A percentile compares a stretch with the other conserved stretches of the same genome.
Evolutionary conservation across 2,888 invertebrate species (phyloP).

Genomic region (Troglohyphantes excavatus): DNA sequence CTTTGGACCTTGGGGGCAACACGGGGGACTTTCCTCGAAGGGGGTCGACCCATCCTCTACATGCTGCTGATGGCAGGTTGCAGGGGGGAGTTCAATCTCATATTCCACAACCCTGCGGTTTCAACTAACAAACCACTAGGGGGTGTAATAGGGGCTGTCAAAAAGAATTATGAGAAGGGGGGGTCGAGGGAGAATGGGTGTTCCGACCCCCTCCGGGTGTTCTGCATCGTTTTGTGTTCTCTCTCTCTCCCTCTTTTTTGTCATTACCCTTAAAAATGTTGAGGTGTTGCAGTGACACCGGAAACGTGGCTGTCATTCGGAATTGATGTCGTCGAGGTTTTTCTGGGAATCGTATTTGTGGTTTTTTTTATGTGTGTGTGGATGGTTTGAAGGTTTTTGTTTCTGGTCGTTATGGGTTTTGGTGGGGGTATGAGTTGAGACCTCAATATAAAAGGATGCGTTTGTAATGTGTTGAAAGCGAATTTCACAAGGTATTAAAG

Average conservation of each 20-base stretch:
- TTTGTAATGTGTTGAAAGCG: too few species aligned
- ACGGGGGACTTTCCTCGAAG: slow-evolving; percentile 49
- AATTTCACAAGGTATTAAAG: too few species aligned
- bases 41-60: slow-evolving; percentile 2
- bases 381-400: not conserved
- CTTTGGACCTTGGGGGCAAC: slow-evolving; percentile 51
- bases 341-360: slow-evolving; percentile 22
- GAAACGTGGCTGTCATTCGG: slow-evolving; percentile 65
- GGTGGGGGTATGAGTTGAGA: too few species aligned
- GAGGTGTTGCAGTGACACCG: slow-evolving; percentile 63
- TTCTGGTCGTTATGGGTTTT: not conserved
- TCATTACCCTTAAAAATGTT: slow-evolving; percentile 64
- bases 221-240: slow-evolving; percentile 23
- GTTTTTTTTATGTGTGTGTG: not conserved
- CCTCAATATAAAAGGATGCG: too few species aligned
- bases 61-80: slow-evolving; percentile 71
- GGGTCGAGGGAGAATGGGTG: slow-evolving; percentile 62
- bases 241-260: slow-evolving; percentile 41
- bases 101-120: slow-evolving; percentile 77
- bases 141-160: slow-evolving; percentile 78
- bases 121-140: slow-evolving; percentile 78
- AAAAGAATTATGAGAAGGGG: slow-evolving; percentile 76
- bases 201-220: slow-evolving; percentile 41
- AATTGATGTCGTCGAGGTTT: slow-evolving; percentile 46
- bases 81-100: slow-evolving; percentile 66